Base-by-base conservation (phyloP, 1,140 invertebrate species). In the Aphaenogaster ashmeadi region DNA sequence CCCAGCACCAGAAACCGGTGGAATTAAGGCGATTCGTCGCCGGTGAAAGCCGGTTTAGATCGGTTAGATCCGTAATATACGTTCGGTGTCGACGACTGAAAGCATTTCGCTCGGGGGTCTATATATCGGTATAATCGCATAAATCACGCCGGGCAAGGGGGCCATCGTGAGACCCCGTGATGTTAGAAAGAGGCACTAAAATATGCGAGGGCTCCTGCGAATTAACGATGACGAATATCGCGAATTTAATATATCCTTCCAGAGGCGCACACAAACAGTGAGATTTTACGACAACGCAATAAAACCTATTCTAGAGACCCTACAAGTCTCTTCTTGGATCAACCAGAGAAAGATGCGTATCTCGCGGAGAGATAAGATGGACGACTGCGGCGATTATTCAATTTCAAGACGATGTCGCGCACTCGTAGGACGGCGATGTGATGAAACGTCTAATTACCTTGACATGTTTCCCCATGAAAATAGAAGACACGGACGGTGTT, bases 31-130 rank as follows among this genome's bases (percentile, higher is more conserved):
- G 52, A 80, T 87, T 87, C 21, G 84, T 79, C 44, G 80, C 52
- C 62, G 71, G 88, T 89, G 67, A 89, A 87, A 89, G 88, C 88
- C 86, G 86, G 86, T 89, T 89, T 71, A 18, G 56, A 87, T 89
- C 71, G 86, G 86, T 87, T 89, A 66, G 84, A 72, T 71, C 56
- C 62, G 75, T 69, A 74, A 58, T 71, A 84, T 74, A 74, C 77
- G 8, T 80, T 64, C 60, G 50, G 41, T 80, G 71, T 86, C 60
- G 47, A 86, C 50, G 72, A 77, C 72, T 78, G 69, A 62, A 66
- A 27, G 79, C 38, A 36, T 86, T 79, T 15, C 44, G 41, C 62
- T 44, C 21, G 62, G 62, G 38, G 8, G 60, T 18, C 18, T 60
- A 27, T 60, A 52, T 56, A n/a, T 62, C 15, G 21, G 44, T 64